Percentiles rank a stretch among this genome's conserved stretches.
phyloP scores from a whole-genome alignment of 1,140 invertebrate species.

The Dreissena rostriformis region DNA sequence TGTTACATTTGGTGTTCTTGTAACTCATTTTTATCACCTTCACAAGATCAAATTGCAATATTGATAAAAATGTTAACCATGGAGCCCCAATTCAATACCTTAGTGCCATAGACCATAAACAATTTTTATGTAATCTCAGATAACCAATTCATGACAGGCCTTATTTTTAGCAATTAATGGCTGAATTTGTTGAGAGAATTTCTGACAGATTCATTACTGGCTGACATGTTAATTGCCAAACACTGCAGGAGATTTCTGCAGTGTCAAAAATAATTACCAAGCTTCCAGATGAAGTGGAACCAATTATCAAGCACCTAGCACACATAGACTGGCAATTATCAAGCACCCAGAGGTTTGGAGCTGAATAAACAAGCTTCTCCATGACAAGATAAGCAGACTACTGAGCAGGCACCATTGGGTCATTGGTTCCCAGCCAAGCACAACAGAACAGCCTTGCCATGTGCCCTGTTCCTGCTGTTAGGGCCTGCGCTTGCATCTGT shows the following conservation, averaged over 20 bases:
- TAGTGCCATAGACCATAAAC: not conserved
- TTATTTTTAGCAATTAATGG: no score
- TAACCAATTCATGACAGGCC: no score
- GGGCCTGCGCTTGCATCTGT: no score
- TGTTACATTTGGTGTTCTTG: no score
- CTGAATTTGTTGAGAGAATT: no score
- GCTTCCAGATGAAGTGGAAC: conserved; percentile 27
- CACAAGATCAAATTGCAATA: no score
- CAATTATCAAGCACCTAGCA: conserved; percentile 50
- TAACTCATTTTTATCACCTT: no score
- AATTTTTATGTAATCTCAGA: not conserved
- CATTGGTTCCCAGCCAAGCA: conserved; percentile 13
- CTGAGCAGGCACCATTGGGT: conserved; percentile 6
- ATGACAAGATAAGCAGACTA: conserved; percentile 38
- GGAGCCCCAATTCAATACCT: not conserved
- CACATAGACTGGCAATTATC: conserved; percentile 40
- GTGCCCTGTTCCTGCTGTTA: not conserved
- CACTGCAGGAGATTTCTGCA: conserved; percentile 42
- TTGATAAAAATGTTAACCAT: no score
- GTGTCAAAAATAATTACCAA: conserved; percentile 47
- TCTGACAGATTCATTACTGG: conserved; percentile 41
- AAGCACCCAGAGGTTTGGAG: conserved; percentile 26
- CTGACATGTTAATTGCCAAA: conserved; percentile 48
- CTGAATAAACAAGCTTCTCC: conserved; percentile 36
- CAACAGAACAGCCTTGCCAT: not conserved